Evolutionary conservation across 2,113 vertebrate species (phyloP).

Genomic region (Crotophaga sulcirostris): DNA sequence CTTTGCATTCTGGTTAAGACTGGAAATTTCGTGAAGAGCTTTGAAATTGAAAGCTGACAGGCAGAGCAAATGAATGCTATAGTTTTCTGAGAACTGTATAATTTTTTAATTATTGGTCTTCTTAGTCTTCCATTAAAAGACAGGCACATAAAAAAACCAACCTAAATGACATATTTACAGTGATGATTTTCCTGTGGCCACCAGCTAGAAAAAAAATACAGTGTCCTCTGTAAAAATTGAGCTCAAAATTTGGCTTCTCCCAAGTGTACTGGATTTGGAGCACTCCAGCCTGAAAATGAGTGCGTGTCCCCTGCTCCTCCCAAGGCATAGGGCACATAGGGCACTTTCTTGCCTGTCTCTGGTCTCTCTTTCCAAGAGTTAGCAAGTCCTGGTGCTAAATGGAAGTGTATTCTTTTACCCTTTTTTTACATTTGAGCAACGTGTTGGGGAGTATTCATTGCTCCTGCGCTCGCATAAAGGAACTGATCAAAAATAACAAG

Average conservation of each 20-base stretch:
- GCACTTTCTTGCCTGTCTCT: background rate
- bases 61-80: background rate
- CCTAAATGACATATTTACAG: background rate
- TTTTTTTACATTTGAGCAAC: background rate
- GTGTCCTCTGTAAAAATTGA: background rate
- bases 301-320: background rate
- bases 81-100: background rate
- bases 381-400: background rate
- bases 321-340: accelerated
- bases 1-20: conserved; percentile 13
- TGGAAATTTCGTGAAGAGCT: background rate
- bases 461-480: background rate
- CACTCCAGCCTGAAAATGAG: background rate
- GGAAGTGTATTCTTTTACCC: background rate
- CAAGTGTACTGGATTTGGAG: background rate
- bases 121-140: background rate
- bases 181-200: background rate
- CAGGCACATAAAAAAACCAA: background rate
- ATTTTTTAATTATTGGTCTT: background rate
- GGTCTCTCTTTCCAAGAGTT: background rate
- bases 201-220: background rate
- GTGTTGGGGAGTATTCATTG: background rate
- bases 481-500: background rate
- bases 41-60: background rate
- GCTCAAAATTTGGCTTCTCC: background rate